Conservation (phyloP, 2,888 invertebrate species). For the Eupithecia centaureata region DNA sequence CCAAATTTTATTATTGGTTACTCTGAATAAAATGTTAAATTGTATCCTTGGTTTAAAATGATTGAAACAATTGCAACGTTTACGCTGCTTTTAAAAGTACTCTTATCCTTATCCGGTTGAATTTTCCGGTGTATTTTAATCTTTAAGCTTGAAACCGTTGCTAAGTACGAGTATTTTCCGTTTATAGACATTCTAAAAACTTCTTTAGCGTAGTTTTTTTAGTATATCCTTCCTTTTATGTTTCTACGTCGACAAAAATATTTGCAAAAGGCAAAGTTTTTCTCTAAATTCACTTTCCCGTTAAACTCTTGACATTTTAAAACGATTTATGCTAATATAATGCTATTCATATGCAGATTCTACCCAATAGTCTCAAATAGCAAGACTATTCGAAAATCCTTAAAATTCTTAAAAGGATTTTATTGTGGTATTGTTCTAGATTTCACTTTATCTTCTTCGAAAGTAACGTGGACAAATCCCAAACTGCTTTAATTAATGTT, state of each 20-base stretch:
- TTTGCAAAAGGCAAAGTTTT: neutral
- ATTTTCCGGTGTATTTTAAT: conserved; percentile 7
- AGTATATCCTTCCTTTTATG: neutral
- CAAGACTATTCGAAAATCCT: conserved; percentile 37
- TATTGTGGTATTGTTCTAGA: conserved; percentile 34
- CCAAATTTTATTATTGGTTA: conserved; percentile 14
- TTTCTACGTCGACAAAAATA: neutral
- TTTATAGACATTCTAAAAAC: neutral
- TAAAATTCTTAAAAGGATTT: conserved; percentile 37
- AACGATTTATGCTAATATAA: conserved; percentile 33
- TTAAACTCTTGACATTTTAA: conserved; percentile 9
- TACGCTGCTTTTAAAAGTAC: neutral
- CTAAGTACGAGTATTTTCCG: neutral
- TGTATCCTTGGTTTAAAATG: neutral
- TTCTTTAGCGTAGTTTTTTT: neutral
- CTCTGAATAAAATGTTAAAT: neutral
- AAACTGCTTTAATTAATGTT: too few relatives aligned
- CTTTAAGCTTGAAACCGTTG: neutral
- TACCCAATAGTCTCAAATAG: conserved; percentile 31
- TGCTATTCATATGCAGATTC: conserved; percentile 40
- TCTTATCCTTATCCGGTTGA: conserved; percentile 19
- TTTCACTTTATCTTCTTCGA: conserved; percentile 12
- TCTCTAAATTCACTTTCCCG: conserved; percentile 5
- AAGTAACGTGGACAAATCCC: neutral
- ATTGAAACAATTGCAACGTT: neutral